Evolutionary conservation across 2,797 vertebrate genomes (phyloP).

Genomic region (Halcyon leucocephala): DNA sequence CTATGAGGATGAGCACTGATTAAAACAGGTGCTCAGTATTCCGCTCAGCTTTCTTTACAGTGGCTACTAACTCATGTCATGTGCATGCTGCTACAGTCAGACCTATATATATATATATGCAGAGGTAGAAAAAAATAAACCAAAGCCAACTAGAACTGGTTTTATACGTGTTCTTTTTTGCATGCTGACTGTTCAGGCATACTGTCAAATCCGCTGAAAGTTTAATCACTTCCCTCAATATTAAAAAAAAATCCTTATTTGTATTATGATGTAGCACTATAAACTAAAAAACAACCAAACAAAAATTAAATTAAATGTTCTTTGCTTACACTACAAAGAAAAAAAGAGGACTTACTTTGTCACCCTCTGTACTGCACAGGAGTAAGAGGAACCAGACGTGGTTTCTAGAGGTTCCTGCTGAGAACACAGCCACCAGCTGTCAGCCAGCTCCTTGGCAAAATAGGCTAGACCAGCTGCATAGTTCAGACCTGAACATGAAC

Average conservation of each 20-base stretch:
- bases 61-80: not conserved
- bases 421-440: not conserved
- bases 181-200: not conserved
- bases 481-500: not conserved
- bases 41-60: not conserved
- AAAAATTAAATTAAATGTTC: not conserved
- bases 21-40: not conserved
- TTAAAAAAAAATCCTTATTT: not conserved
- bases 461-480: not conserved
- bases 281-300: not conserved
- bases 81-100: not conserved
- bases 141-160: not conserved
- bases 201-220: not conserved
- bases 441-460: not conserved
- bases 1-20: not conserved
- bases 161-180: not conserved
- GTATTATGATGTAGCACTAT: not conserved
- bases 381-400: not conserved
- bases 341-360: not conserved
- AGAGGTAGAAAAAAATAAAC: not conserved
- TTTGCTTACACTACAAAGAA: not conserved
- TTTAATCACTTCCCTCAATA: not conserved
- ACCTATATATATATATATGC: not conserved
- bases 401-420: not conserved
- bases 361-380: not conserved